phyloP scores from a whole-genome alignment of 64 coral and sea anemone genomes.

The Dendronephthya gigantea region DNA sequence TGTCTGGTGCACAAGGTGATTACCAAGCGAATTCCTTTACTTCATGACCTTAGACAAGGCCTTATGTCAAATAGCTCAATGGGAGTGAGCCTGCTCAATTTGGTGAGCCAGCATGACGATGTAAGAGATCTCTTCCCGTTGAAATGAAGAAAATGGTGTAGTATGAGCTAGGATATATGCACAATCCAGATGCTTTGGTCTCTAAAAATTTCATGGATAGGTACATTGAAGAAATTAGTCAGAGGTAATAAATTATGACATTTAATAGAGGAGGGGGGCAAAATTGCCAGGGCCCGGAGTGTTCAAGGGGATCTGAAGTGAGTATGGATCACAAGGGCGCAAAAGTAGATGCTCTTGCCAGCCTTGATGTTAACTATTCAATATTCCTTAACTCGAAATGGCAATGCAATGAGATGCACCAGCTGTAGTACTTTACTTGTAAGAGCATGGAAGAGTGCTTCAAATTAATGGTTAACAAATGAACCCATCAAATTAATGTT shows the following conservation, averaged over 20 bases:
- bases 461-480: no score
- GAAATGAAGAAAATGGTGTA: neutral
- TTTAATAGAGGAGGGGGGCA: neutral
- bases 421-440: no score
- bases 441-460: no score
- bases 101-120: neutral
- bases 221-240: neutral
- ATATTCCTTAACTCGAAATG: no score
- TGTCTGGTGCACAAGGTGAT: neutral
- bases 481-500: no score
- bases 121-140: neutral
- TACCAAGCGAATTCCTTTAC: conserved; percentile 15
- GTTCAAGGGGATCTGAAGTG: neutral
- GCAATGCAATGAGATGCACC: no score
- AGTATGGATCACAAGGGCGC: no score
- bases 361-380: no score
- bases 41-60: neutral
- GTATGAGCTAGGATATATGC: neutral
- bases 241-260: neutral
- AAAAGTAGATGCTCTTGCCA: no score
- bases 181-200: neutral
- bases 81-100: neutral
- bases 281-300: neutral
- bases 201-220: neutral
- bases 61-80: neutral